phyloP scores from a whole-genome alignment of 2,113 vertebrate genomes.

The Pseudorectes ferrugineus region DNA sequence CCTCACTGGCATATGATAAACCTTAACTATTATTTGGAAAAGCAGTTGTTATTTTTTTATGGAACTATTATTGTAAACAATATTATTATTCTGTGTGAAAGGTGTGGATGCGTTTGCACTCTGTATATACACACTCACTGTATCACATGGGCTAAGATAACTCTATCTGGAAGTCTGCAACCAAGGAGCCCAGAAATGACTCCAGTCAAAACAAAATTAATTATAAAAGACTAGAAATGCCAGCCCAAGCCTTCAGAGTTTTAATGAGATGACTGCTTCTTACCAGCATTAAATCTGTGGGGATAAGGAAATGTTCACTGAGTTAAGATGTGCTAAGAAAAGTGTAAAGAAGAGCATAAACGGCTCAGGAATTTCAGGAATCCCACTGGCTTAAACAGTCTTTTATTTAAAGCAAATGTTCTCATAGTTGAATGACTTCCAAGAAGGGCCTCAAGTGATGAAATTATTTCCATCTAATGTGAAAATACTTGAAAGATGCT shows the following conservation, averaged over 20 bases:
- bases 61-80: neutral
- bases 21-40: neutral
- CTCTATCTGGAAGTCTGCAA: neutral
- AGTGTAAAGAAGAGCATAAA: slow-evolving; percentile 24
- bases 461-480: slow-evolving; percentile 15
- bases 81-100: neutral
- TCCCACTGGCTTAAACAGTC: slow-evolving; percentile 10
- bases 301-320: neutral
- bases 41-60: neutral
- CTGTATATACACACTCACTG: neutral
- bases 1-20: neutral
- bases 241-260: neutral
- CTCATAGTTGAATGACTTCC: slow-evolving; percentile 41
- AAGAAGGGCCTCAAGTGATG: slow-evolving; percentile 27
- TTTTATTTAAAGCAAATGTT: slow-evolving; percentile 41
- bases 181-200: neutral
- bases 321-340: slow-evolving; percentile 11
- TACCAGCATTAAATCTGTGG: neutral
- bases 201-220: neutral
- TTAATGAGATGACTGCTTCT: slow-evolving; percentile 12
- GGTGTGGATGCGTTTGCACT: neutral
- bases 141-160: neutral
- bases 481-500: slow-evolving; percentile 12
- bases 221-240: neutral
- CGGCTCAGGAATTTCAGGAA: slow-evolving; percentile 33